Base-by-base conservation (phyloP, 2,113 vertebrate genomes). In the Siniperca chuatsi region DNA sequence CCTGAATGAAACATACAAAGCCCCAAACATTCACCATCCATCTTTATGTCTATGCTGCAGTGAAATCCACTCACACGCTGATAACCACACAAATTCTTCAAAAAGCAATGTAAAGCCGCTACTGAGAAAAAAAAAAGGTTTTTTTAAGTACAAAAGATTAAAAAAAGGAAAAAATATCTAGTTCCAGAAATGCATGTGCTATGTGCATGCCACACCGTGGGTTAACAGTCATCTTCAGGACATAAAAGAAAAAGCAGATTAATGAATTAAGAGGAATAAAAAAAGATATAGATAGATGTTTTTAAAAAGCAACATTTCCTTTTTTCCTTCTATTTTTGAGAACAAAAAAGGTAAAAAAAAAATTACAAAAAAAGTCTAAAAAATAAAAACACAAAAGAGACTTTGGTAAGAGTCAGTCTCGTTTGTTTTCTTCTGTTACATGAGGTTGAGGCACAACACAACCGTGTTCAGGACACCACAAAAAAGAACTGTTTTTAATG, bases 241-340 rank as follows among this genome's bases (percentile, higher is more conserved):
- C 94, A 94, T 91, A 94, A 93, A 94, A 95, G 89, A 93, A 92
- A 93, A 90, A 93, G 92, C 87, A 93, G 87, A 93, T 92, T 90
- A 93, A 92, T 87, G 86, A 94, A 94, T 92, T 92, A 89, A 94
- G 90, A 95, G 90, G 90, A 92, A 89, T 92, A 67, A 62, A 68
- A 84, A 88, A 90, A 91, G 84, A 94, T 89, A 94, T 95, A 95
- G 91, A 95, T 95, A 93, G 93, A 95, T 95, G 94, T 96, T 96
- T 96, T 95, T 95, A 95, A 95, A 94, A 94, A 92, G 92, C 94
- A 94, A 94, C 84, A 90, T 95, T 95, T 96, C 95, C 89, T 95
- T 96, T 96, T 96, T 95, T 96, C 93, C 96, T 97, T 97, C 96
- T 97, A 97, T 95, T 97, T 97, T 97, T 95, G 97, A 97, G 94